Conservation (phyloP, 2,888 invertebrate genomes). For the Unio pictorum region DNA sequence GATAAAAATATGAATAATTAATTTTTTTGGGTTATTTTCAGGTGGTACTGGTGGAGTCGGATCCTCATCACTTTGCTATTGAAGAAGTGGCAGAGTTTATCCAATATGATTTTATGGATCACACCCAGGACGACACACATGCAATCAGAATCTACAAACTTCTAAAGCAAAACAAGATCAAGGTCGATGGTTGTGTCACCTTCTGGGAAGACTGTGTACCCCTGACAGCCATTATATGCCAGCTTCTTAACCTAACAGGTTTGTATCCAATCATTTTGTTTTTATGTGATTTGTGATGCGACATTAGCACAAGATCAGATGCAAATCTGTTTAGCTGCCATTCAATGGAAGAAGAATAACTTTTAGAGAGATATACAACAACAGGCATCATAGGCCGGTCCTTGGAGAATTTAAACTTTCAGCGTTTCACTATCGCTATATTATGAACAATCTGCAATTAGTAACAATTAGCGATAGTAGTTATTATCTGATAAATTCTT, state of each 20-base stretch:
- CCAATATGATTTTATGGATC: slow-evolving; percentile 42
- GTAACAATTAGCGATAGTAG: too few species aligned
- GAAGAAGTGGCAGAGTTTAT: slow-evolving; percentile 30
- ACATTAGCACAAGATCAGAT: too few species aligned
- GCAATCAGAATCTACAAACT: slow-evolving; percentile 35
- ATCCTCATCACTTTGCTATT: slow-evolving; percentile 22
- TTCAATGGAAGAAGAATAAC: too few species aligned
- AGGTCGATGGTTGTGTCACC: slow-evolving; percentile 45
- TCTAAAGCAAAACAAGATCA: slow-evolving; percentile 14
- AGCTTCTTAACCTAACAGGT: slow-evolving; percentile 24
- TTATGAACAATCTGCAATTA: too few species aligned
- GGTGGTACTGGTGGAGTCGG: slow-evolving; percentile 46
- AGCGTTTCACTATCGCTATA: too few species aligned
- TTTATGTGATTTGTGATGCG: too few species aligned
- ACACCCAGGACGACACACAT: slow-evolving; percentile 35
- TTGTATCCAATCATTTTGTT: neutral
- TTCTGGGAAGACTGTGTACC: slow-evolving; percentile 58
- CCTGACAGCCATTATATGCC: slow-evolving; percentile 40
- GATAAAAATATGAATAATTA: too few species aligned
- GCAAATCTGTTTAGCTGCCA: too few species aligned
- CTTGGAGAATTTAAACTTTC: too few species aligned
- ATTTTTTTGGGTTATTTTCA: slow-evolving; percentile 9
- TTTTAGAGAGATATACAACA: too few species aligned
- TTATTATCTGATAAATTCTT: too few species aligned
- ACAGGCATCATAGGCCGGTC: too few species aligned